These are phyloP conservation scores for Cryptomyrus ogoouensis DNA, from an alignment of 2,113 vertebrate genomes.

Conservation along the genomic window DNA sequence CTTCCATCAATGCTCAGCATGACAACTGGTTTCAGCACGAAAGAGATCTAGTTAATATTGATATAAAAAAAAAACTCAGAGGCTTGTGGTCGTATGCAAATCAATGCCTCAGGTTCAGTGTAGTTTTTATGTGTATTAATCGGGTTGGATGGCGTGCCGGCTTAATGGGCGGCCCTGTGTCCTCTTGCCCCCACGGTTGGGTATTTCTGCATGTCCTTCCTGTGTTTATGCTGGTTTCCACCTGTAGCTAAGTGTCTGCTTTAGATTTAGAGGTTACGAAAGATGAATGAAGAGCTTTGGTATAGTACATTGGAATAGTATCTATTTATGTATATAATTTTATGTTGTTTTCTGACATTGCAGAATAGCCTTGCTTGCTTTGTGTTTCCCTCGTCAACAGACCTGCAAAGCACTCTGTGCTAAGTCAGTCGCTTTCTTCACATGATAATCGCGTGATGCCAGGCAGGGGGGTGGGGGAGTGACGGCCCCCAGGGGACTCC, in stretches of 20 bases:
- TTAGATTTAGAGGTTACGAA: background rate
- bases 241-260: background rate
- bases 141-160: background rate
- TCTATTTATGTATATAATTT: too few species aligned
- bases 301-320: background rate
- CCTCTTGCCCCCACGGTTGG: background rate
- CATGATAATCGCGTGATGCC: background rate
- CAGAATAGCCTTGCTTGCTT: background rate
- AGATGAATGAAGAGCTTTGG: background rate
- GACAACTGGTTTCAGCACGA: background rate
- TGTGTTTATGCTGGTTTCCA: background rate
- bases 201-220: background rate
- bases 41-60: background rate
- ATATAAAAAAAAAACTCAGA: background rate
- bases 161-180: background rate
- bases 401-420: background rate
- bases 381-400: background rate
- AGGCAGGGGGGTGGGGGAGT: background rate
- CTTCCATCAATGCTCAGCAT: background rate
- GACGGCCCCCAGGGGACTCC: background rate
- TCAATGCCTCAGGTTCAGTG: background rate
- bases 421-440: background rate
- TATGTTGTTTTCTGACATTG: background rate
- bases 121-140: background rate
- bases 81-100: background rate